A percentile compares a stretch with the other conserved stretches of the same genome.
Conservation (phyloP, 2,888 invertebrate species). For the Cheilosia variabilis region DNA sequence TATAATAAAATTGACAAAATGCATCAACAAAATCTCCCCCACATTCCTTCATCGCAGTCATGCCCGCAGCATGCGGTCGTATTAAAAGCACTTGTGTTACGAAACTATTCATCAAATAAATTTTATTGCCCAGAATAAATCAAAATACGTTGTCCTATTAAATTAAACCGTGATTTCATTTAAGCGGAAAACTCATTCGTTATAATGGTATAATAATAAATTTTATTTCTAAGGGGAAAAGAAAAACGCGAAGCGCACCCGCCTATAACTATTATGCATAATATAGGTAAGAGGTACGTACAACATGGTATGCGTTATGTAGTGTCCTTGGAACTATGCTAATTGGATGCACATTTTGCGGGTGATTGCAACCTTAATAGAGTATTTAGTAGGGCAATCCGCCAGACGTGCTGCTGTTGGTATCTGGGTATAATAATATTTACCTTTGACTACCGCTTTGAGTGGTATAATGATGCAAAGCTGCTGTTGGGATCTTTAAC, state of each 20-base stretch:
- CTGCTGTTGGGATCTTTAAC: conserved; percentile 8
- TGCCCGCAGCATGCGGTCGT: not conserved
- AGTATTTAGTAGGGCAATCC: not conserved
- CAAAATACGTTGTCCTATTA: conserved; percentile 22
- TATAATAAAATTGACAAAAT: no score
- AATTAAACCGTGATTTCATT: conserved; percentile 9
- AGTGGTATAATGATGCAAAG: conserved; percentile 13
- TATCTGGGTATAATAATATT: conserved; percentile 18
- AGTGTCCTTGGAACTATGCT: conserved; percentile 48
- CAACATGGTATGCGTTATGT: conserved; percentile 5
- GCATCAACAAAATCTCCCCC: no score
- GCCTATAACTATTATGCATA: not conserved
- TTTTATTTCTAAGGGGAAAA: conserved; percentile 1
- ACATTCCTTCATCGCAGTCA: no score
- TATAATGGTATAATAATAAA: not conserved
- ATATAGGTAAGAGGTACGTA: not conserved
- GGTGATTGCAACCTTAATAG: conserved; percentile 33
- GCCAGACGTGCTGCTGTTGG: not conserved
- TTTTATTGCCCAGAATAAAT: conserved; percentile 31
- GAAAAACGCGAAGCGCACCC: not conserved
- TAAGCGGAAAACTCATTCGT: conserved; percentile 28
- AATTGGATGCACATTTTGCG: conserved; percentile 52
- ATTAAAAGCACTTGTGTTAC: conserved; percentile 28
- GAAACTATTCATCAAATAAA: conserved; percentile 33
- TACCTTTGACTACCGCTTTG: conserved; percentile 5